phyloP scores from a whole-genome alignment of 2,888 invertebrate genomes.

The Zeuzera pyrina region DNA sequence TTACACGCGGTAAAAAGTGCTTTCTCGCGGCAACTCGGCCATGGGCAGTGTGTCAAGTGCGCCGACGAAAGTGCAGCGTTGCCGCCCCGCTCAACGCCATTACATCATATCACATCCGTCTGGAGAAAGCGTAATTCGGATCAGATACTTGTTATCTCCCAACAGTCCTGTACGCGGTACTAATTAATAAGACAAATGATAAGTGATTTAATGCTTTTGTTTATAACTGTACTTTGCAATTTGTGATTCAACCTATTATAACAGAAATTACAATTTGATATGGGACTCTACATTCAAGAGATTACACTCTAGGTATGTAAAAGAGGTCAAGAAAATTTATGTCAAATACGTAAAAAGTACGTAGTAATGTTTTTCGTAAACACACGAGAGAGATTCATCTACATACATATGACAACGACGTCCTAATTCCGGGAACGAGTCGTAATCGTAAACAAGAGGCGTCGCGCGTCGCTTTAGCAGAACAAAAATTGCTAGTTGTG shows the following conservation, averaged over 20 bases:
- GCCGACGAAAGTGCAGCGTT: conserved; percentile 66
- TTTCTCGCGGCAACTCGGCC: conserved; percentile 70
- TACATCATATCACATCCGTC: conserved; percentile 62
- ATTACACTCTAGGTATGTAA: no score
- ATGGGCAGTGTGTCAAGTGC: conserved; percentile 73
- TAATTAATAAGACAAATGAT: background rate
- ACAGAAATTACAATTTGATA: no score
- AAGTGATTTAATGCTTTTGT: no score
- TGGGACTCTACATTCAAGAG: no score
- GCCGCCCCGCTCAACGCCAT: conserved; percentile 38
- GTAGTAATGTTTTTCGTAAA: conserved; percentile 21
- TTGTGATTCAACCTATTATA: no score
- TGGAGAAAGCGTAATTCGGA: conserved; percentile 64
- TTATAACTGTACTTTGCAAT: no score
- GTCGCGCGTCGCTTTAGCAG: conserved; percentile 61
- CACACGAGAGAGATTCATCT: conserved; percentile 24
- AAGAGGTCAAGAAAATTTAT: no score
- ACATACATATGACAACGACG: conserved; percentile 25
- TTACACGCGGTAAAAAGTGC: conserved; percentile 64
- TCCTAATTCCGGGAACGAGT: conserved; percentile 56
- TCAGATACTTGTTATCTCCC: conserved; percentile 52
- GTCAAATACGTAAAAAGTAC: no score
- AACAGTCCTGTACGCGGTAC: conserved; percentile 4
- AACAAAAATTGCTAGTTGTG: conserved; percentile 59
- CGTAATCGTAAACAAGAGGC: conserved; percentile 60